Evolutionary conservation across 2,113 vertebrate genomes (phyloP).

Genomic region (Python bivittatus): DNA sequence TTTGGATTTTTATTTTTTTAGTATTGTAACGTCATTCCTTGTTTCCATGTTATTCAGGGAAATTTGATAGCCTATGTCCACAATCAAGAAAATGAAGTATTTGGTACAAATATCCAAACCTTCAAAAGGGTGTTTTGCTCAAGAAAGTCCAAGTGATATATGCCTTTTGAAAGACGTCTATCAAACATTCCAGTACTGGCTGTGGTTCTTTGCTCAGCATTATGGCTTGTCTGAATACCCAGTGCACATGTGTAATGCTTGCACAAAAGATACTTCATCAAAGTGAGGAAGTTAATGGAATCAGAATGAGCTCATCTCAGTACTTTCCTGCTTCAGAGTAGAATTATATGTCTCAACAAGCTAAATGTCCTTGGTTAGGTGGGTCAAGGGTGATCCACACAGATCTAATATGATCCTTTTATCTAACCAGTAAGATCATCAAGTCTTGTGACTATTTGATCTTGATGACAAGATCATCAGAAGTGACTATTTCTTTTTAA

Average conservation of each 20-base stretch:
- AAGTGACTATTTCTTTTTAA: background rate
- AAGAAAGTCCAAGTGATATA: background rate
- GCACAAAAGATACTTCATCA: background rate
- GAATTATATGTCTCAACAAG: background rate
- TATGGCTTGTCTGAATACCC: background rate
- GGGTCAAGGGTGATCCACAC: background rate
- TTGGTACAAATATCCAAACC: background rate
- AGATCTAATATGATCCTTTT: background rate
- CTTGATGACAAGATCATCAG: too few relatives aligned
- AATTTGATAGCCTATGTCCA: background rate
- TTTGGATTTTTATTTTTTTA: background rate
- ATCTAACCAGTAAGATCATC: background rate
- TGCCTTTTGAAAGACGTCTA: background rate
- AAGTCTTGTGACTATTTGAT: too few relatives aligned
- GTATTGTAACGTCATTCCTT: background rate
- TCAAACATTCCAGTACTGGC: background rate
- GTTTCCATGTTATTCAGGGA: background rate
- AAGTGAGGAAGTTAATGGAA: background rate
- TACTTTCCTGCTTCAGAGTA: background rate
- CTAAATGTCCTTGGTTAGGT: background rate
- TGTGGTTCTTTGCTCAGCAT: background rate
- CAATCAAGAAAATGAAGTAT: background rate
- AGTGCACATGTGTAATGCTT: background rate
- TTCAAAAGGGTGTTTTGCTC: background rate
- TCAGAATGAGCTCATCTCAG: background rate